These are phyloP conservation scores for Vulpes lagopus DNA, from an alignment of 2,113 vertebrate species.

Conservation along the genomic window DNA sequence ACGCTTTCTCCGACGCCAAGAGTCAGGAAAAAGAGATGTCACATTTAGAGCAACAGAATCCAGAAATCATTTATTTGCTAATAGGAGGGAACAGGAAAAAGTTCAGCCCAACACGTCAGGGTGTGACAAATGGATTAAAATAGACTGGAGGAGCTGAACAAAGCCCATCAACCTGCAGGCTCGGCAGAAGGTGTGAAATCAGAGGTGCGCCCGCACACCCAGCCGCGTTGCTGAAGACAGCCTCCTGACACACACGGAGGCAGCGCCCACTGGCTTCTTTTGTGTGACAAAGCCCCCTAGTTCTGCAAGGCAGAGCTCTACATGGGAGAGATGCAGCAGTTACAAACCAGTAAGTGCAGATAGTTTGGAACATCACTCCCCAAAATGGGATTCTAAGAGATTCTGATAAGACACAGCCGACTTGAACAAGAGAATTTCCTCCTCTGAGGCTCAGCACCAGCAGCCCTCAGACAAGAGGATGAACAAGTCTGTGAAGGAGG, in stretches of 20 bases:
- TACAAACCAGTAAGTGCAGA: too few relatives aligned
- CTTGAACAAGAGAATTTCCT: not conserved
- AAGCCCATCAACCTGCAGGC: not conserved
- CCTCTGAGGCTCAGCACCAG: not conserved
- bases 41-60: not conserved
- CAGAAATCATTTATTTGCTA: not conserved
- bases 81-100: not conserved
- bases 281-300: too few relatives aligned
- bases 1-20: not conserved
- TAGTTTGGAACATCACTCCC: not conserved
- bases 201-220: rapidly evolving
- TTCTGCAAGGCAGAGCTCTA: not conserved
- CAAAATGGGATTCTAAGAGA: not conserved
- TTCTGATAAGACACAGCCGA: not conserved
- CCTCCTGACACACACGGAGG: rapidly evolving
- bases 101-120: not conserved
- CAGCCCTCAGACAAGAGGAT: not conserved
- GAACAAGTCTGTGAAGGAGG: not conserved
- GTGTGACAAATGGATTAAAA: not conserved
- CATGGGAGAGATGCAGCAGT: too few relatives aligned
- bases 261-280: too few relatives aligned
- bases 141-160: not conserved
- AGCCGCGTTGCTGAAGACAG: rapidly evolving
- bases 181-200: not conserved
- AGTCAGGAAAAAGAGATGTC: not conserved